phyloP scores from a whole-genome alignment of 2,888 invertebrate genomes.

The Napeogenes inachia region DNA sequence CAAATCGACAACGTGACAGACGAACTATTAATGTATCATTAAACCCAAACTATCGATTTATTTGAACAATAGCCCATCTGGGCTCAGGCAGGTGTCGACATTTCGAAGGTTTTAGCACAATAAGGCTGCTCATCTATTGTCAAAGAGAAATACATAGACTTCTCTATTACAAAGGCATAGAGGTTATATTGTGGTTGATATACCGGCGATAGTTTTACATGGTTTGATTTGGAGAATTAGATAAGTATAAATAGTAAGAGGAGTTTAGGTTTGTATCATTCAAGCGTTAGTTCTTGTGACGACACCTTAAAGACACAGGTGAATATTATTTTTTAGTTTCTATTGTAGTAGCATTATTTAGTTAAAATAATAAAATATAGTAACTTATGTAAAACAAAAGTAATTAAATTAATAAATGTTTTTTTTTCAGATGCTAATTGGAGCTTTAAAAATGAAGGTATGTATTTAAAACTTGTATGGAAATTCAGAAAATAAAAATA shows the following conservation, averaged over 20 bases:
- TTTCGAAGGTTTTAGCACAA: constrained; percentile 17
- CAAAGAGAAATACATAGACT: not conserved
- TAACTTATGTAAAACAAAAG: no score
- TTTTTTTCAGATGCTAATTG: not conserved
- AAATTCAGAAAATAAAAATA: not conserved
- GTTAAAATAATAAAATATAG: no score
- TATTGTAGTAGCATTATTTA: not conserved
- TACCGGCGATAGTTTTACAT: not conserved
- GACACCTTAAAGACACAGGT: constrained; percentile 3
- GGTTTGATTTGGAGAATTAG: constrained; percentile 42
- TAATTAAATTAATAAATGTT: not conserved
- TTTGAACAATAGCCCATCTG: constrained; percentile 30
- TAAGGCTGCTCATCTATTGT: constrained; percentile 1
- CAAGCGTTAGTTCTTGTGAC: constrained; percentile 36
- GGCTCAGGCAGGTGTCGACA: constrained; percentile 30
- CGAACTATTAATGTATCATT: constrained; percentile 22
- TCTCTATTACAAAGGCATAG: constrained; percentile 17
- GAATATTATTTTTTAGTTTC: not conserved
- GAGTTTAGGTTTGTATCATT: constrained; percentile 46
- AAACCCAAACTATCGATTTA: constrained; percentile 30
- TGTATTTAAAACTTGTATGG: not conserved
- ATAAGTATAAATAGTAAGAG: constrained; percentile 55
- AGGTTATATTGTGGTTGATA: constrained; percentile 15
- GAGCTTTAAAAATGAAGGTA: not conserved
- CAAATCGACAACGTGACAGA: constrained; percentile 5